Conservation (phyloP, 2,888 invertebrate species). For the Galerucella nymphaeae region DNA sequence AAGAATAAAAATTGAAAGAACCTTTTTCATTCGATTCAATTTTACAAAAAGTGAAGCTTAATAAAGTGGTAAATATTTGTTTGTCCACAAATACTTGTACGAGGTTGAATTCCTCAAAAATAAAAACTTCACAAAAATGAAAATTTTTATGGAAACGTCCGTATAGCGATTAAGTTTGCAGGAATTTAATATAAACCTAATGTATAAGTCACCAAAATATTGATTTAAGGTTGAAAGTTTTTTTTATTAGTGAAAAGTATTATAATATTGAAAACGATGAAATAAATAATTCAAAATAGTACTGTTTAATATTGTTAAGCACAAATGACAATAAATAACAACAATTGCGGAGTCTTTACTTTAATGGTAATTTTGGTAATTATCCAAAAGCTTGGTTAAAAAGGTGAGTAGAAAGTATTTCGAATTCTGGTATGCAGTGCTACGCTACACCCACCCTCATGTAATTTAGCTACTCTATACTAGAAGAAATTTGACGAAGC, state of each 20-base stretch:
- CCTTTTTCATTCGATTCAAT: constrained; percentile 33
- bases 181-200: constrained; percentile 62
- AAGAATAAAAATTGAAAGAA: constrained; percentile 10
- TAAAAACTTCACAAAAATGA: neutral
- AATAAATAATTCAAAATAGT: constrained; percentile 66
- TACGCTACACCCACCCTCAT: too few relatives aligned
- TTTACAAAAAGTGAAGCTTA: constrained; percentile 25
- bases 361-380: constrained; percentile 39
- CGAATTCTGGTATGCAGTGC: too few relatives aligned
- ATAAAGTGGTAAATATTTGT: constrained; percentile 46
- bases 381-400: neutral
- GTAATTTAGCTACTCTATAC: too few relatives aligned
- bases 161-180: constrained; percentile 62
- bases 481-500: too few relatives aligned
- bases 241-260: constrained; percentile 66
- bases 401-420: constrained; percentile 8
- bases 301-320: constrained; percentile 66
- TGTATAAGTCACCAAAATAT: constrained; percentile 63
- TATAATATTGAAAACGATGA: constrained; percentile 66
- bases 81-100: neutral
- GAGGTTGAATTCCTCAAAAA: neutral
- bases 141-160: constrained; percentile 62
- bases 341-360: constrained; percentile 63
- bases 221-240: constrained; percentile 64
- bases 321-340: constrained; percentile 67